Base-by-base conservation (phyloP, 2,888 invertebrate genomes). In the Drosophila hamatofila region DNA sequence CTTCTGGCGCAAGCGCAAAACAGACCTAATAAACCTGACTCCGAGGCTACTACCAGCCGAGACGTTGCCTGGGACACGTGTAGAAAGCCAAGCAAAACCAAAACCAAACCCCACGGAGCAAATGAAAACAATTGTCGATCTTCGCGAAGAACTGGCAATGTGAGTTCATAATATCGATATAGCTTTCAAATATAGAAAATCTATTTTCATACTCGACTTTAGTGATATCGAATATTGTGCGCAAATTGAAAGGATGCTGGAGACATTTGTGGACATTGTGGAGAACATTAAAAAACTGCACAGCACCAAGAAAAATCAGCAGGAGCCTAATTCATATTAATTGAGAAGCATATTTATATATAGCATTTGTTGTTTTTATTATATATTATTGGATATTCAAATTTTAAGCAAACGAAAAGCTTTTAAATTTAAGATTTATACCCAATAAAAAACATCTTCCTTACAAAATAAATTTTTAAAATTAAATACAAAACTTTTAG, bases 81-180 rank as follows among this genome's bases (percentile, higher is more conserved):
- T 1, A n/a, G 35, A 37, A 0, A 11, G 9, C 2, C 35, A 0
- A 37, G 6, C 35, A 7, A 6, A 7, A 0, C 16, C 6, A 0
- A n/a, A 11, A 25, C 6, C 25, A 7, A 12, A 18, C 2, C 8
- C 8, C 27, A 9, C 2, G 9, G 2, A 7, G 21, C 9, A 44
- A 14, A 21, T 2, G 4, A 0, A 37, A 27, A 9, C 25, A n/a
- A 35, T 46, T 46, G 3, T 23, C 8, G 5, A 30, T 7, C 48
- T 73, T 0, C 54, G 55, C 9, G 73, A 73, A 16, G 25, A 59
- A 4, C 25, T 78, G 11, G 46, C 75, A 1, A 1, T 14, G 75
- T 77, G 27, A 33, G 46, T 25, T 37, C 21, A n/a, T 8, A 3
- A 0, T 14, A 23, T 23, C 14, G 14, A 44, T 7, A 44, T 44